Evolutionary conservation across 2,888 invertebrate genomes (phyloP), one percentile per base, ranked within the genome.

Genomic region (Hoplodrina ambigua): DNA sequence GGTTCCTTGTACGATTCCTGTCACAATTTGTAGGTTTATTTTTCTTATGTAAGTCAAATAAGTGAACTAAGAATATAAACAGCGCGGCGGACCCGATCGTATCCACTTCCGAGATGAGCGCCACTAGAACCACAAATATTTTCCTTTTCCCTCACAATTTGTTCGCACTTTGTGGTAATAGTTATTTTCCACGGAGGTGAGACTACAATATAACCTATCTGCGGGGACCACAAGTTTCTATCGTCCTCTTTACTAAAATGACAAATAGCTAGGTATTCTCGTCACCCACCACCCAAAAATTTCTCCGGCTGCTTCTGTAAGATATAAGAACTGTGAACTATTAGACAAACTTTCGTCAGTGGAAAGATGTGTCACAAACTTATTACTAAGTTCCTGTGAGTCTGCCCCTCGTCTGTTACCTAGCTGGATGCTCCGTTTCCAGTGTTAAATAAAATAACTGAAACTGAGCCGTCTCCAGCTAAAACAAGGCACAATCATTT

Each of bases 21-120:
- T 57, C 41, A 62, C 72, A 66, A 80, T 82, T 75, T 65, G 75
- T 69, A 57, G 66, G 67, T 68, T 73, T 81, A 69, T 75, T 82
- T 81, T 79, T 71, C 77, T 80, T 78, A 81, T 82, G 67, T 75
- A 75, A 75, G 77, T 82, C 83, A 80, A 82, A 82, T 82, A 82
- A 72, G 70, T 68, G 60, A 65, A 68, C 72, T 78, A 72, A 65
- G 69, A 75, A 69, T 69, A 75, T 80, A 82, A 82, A 80, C 78
- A 78, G 68, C 55, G 79, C 44, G 66, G 54, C 44, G 64, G 75
- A 78, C 78, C 60, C 77, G 69, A 72, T 78, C 73, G 75, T 78
- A 80, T 75, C 83, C 80, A 78, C 84, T 83, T 72, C 64, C 73
- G 66, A 72, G 74, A 81, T 81, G 81, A 82, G 60, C 66, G 69